These are phyloP conservation scores for Mus minutoides DNA, from an alignment of 2,797 vertebrate species.

Conservation along the genomic window DNA sequence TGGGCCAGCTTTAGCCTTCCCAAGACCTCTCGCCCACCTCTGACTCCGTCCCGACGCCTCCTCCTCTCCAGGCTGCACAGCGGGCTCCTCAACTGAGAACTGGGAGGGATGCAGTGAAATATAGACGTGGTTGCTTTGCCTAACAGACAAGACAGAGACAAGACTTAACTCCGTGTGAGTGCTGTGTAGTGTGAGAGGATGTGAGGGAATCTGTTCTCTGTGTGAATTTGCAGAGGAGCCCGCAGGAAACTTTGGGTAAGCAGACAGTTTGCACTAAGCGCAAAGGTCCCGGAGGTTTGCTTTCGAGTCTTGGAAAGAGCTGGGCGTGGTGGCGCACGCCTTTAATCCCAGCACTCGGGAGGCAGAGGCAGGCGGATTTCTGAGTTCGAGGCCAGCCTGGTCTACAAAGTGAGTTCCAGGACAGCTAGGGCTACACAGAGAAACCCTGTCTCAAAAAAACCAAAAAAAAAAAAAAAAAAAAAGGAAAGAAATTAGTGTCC, in stretches of 20 bases:
- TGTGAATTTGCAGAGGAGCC: background rate
- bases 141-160: background rate
- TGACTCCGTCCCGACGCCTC: rapidly evolving
- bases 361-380: no score
- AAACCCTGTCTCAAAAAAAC: no score
- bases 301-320: background rate
- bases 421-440: no score
- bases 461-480: no score
- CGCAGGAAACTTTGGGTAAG: background rate
- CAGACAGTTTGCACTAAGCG: background rate
- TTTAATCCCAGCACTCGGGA: no score
- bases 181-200: background rate
- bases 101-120: no score
- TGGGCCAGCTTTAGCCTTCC: rapidly evolving
- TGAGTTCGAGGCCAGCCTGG: no score
- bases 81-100: rapidly evolving
- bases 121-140: no score
- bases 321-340: no score
- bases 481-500: background rate
- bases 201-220: background rate
- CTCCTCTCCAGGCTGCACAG: background rate
- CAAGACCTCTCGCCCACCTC: background rate
- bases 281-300: background rate
- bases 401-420: no score
- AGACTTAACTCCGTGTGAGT: background rate